These are phyloP conservation scores for Sebastes hubbsi DNA, from an alignment of 2,797 vertebrate genomes.

Conservation along the genomic window DNA sequence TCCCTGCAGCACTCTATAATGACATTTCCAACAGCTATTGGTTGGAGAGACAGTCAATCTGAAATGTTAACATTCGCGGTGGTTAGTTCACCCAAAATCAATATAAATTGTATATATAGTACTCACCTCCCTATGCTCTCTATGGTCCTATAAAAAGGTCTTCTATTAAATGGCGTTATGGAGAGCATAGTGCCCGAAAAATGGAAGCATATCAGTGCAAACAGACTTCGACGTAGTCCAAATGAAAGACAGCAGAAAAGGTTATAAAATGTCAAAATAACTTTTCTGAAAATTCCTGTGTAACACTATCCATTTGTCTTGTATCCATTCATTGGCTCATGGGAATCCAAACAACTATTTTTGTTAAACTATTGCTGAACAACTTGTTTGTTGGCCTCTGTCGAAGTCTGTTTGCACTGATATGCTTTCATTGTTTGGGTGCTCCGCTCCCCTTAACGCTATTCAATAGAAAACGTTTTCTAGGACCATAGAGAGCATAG, in stretches of 20 bases:
- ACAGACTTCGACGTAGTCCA: neutral
- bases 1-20: neutral
- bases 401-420: neutral
- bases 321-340: no score
- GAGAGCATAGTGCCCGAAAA: neutral
- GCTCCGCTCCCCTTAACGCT: neutral
- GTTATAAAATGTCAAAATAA: no score
- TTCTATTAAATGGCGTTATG: no score
- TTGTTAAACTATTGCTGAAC: neutral
- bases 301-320: no score
- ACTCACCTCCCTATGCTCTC: no score
- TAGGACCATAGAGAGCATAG: neutral
- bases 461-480: neutral
- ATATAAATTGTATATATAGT: no score
- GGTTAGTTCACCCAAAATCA: no score
- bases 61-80: neutral
- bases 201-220: neutral
- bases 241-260: neutral
- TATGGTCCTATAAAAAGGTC: no score
- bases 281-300: no score
- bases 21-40: neutral
- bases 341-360: no score
- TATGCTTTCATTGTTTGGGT: neutral
- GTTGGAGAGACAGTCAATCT: neutral
- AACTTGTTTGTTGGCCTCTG: neutral